These are phyloP conservation scores for Redunca redunca DNA, from an alignment of 2,113 vertebrate species.

Conservation along the genomic window DNA sequence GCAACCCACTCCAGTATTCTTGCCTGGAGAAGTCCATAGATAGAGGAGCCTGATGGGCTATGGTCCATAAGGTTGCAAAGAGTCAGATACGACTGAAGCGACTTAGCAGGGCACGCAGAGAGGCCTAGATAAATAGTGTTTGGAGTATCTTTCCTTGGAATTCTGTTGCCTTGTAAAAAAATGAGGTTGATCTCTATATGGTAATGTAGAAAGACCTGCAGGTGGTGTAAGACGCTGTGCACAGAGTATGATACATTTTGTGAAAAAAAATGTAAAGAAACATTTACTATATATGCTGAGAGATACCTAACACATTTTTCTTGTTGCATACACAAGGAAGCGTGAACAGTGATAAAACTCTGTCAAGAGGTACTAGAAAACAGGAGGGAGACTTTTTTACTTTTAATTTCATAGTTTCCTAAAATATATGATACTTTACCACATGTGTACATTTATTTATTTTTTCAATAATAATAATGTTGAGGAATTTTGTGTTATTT, in stretches of 20 bases:
- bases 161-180: background rate
- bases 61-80: background rate
- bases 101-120: background rate
- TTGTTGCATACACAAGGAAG: background rate
- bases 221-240: background rate
- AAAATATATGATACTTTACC: background rate
- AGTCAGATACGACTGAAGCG: background rate
- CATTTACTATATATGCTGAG: background rate
- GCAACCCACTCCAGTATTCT: background rate
- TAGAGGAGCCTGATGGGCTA: background rate
- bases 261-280: background rate
- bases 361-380: background rate
- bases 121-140: background rate
- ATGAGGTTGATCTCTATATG: background rate
- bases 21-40: background rate
- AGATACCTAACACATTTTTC: background rate
- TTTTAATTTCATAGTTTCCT: background rate
- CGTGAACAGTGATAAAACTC: background rate
- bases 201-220: background rate
- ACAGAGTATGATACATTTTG: background rate
- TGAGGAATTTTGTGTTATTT: background rate
- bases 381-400: background rate
- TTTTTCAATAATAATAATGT: background rate
- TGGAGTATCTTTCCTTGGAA: background rate
- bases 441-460: background rate